Evolutionary conservation across 2,113 vertebrate species (phyloP), one percentile per base, ranked within the genome.

Genomic region (Zonotrichia leucophrys): DNA sequence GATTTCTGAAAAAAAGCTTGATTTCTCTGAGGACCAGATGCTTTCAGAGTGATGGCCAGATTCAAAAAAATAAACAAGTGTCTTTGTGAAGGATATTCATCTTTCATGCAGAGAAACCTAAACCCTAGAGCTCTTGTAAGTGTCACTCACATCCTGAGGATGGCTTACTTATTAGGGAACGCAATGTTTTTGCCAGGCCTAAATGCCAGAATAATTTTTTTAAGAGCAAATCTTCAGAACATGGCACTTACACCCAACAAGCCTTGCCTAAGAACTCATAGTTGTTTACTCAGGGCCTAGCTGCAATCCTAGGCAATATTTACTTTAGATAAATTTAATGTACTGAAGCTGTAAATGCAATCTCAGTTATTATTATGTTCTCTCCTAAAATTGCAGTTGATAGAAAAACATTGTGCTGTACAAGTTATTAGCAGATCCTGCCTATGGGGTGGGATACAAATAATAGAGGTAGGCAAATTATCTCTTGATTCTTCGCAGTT

Each of bases 301-400:
- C 46, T 85, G 52, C 66, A 78, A 87, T 72, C 44, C 20, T 19
- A 78, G 37, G 30, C 30, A 75, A 73, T 76, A 68, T 91, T 92
- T 78, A 70, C 35, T 75, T 89, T 37, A 76, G 53, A 66, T 76
- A 87, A 91, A 89, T 82, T 41, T 89, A 89, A 76, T 87, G 31
- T 72, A 89, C 37, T 83, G 78, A 91, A 92, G 50, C 63, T 85
- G 77, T 75, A 92, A 89, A 87, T 85, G 74, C 44, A 92, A 76
- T 82, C 72, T 86, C 28, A 35, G 41, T 83, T 96, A 88, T 74
- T 93, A 83, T 14, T 56, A 55, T 46, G 8, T 56, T 90, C 52
- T 81, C 23, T 74, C 23, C 30, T 78, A 59, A 97, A 97, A 81
- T 25, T 83, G 33, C 30, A 47, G 19, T 63, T 94, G 47, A 49